Evolutionary conservation across 1,140 invertebrate species (phyloP).

Genomic region (Drosophila pseudoobscura): DNA sequence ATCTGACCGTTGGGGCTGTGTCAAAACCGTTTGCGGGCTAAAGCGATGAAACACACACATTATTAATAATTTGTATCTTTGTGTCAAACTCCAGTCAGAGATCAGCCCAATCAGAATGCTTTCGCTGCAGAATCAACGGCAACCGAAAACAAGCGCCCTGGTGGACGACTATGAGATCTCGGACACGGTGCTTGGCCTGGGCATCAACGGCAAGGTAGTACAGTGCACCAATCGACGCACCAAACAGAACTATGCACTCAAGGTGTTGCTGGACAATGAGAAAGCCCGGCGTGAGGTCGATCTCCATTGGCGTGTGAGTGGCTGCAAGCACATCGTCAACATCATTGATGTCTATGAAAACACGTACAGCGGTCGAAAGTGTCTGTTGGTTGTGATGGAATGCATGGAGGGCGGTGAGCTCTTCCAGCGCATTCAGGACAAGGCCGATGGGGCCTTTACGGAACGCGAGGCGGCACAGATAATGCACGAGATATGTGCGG

Average conservation of each 20-base stretch:
- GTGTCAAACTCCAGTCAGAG: conserved; percentile 1
- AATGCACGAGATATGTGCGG: conserved; percentile 97
- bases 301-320: conserved; percentile 95
- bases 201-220: conserved; percentile 98
- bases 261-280: conserved; percentile 94
- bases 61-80: not conserved
- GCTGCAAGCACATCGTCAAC: conserved; percentile 95
- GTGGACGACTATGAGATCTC: conserved; percentile 97
- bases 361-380: conserved; percentile 93
- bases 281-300: conserved; percentile 98
- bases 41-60: not conserved
- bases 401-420: conserved; percentile 99
- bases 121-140: conserved; percentile 71
- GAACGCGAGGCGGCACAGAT: conserved; percentile 91
- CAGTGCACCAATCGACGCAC: conserved; percentile 89
- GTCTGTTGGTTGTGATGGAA: conserved; percentile 98
- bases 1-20: no score
- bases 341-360: conserved; percentile 99
- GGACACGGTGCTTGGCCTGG: conserved; percentile 97
- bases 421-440: conserved; percentile 97
- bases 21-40: not conserved
- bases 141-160: conserved; percentile 91
- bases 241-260: conserved; percentile 92
- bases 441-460: conserved; percentile 96
- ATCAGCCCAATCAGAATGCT: conserved; percentile 51